Conservation (phyloP, 2,797 vertebrate species). For the Trematomus bernacchii region DNA sequence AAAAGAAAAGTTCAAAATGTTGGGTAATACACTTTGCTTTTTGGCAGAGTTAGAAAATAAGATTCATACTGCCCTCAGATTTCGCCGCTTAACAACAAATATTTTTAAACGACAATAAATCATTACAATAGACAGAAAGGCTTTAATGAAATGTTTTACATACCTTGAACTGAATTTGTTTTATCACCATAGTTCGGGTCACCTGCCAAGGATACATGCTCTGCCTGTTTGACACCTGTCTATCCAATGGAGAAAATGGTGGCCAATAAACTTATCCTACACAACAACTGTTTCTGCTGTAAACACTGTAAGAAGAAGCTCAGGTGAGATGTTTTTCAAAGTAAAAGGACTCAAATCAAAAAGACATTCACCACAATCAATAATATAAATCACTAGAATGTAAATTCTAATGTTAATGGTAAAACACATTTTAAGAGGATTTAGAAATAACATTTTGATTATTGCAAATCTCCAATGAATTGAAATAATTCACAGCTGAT, state of each 20-base stretch:
- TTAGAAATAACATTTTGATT: not conserved
- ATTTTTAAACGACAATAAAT: not conserved
- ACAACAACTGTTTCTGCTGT: slow-evolving; percentile 90
- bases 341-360: slow-evolving; percentile 3
- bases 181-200: slow-evolving; percentile 79
- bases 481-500: slow-evolving; percentile 27
- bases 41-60: not conserved
- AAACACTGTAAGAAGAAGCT: slow-evolving; percentile 88
- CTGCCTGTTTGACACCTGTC: slow-evolving; percentile 86
- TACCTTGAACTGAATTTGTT: slow-evolving; percentile 40
- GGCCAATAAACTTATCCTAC: slow-evolving; percentile 83
- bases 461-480: not conserved
- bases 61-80: not conserved
- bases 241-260: slow-evolving; percentile 86
- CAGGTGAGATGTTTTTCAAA: slow-evolving; percentile 84
- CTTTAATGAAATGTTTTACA: slow-evolving; percentile 2
- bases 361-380: not conserved
- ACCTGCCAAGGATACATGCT: slow-evolving; percentile 84
- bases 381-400: not conserved
- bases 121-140: not conserved
- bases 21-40: not conserved
- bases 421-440: not conserved
- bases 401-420: not conserved
- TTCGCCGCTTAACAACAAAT: not conserved
- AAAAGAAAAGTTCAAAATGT: not conserved